Conservation (phyloP, 2,797 vertebrate genomes). For the Danio jaintianensis region DNA sequence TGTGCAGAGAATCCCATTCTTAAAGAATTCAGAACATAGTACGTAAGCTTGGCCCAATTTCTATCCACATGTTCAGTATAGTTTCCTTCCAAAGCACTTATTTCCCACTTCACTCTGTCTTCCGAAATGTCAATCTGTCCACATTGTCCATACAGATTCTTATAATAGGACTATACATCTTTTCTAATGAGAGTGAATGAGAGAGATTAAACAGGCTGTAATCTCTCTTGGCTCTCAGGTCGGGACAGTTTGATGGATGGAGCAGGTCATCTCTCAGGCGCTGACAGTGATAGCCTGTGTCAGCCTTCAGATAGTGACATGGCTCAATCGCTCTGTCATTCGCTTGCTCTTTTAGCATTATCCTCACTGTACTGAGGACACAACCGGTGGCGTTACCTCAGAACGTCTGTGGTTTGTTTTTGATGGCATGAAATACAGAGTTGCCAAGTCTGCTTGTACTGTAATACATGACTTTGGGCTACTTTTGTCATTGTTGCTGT, state of each 20-base stretch:
- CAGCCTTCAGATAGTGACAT: slow-evolving; percentile 63
- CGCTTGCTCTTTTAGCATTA: slow-evolving; percentile 38
- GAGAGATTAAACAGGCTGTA: slow-evolving; percentile 54
- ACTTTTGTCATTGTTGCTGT: too few species aligned
- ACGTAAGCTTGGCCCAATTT: neutral
- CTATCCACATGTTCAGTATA: neutral
- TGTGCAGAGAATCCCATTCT: neutral
- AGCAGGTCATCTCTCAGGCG: slow-evolving; percentile 63
- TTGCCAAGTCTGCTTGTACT: too few species aligned
- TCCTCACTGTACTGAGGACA: slow-evolving; percentile 45
- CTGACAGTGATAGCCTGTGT: slow-evolving; percentile 72
- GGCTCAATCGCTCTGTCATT: slow-evolving; percentile 57
- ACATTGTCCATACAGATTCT: slow-evolving; percentile 46
- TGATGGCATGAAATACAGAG: slow-evolving; percentile 19
- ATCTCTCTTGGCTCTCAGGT: slow-evolving; percentile 41
- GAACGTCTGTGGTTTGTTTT: slow-evolving; percentile 26
- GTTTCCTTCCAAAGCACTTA: slow-evolving; percentile 54
- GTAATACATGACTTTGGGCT: too few species aligned
- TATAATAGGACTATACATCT: slow-evolving; percentile 66
- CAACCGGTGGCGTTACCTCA: slow-evolving; percentile 56
- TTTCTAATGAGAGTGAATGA: slow-evolving; percentile 54
- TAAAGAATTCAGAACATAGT: neutral
- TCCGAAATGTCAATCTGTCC: slow-evolving; percentile 39
- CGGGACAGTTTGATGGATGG: slow-evolving; percentile 67
- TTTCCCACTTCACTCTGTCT: slow-evolving; percentile 27